Conservation (phyloP, 2,888 invertebrate genomes). For the Dryomyza anilis region DNA sequence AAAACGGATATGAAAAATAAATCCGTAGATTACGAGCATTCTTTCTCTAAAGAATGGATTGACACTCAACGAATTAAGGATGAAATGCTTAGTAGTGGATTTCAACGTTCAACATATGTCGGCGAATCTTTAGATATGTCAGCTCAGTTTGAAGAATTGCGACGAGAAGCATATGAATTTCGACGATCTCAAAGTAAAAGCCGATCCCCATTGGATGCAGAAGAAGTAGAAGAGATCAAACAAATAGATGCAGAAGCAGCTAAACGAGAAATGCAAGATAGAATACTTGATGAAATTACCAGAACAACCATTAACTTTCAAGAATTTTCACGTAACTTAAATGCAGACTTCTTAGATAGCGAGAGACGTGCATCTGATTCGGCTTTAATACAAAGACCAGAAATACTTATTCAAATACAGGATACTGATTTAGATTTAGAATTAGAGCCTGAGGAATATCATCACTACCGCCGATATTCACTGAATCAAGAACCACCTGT, state of each 20-base stretch:
- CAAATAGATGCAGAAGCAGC: constrained; percentile 43
- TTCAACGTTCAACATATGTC: constrained; percentile 43
- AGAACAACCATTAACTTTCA: constrained; percentile 50
- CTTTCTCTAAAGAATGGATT: constrained; percentile 41
- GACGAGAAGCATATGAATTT: constrained; percentile 51
- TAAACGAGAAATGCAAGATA: constrained; percentile 49
- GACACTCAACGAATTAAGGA: constrained; percentile 44
- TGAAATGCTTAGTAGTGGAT: constrained; percentile 37
- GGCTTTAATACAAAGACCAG: constrained; percentile 47
- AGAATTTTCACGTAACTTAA: constrained; percentile 50
- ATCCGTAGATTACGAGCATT: constrained; percentile 38
- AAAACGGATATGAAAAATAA: constrained; percentile 37
- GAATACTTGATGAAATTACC: constrained; percentile 48
- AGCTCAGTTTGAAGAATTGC: constrained; percentile 48
- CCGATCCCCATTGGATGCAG: constrained; percentile 48
- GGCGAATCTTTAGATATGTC: constrained; percentile 44
- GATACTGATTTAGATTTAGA: constrained; percentile 39
- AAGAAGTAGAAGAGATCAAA: constrained; percentile 34
- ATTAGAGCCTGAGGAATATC: constrained; percentile 59
- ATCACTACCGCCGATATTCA: constrained; percentile 57
- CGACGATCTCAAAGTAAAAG: constrained; percentile 55
- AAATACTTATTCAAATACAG: constrained; percentile 43
- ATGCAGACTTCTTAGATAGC: constrained; percentile 49
- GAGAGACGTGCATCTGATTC: constrained; percentile 58
- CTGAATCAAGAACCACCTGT: constrained; percentile 53